Evolutionary conservation across 2,888 invertebrate species (phyloP).

Genomic region (Odontocolon sp.): DNA sequence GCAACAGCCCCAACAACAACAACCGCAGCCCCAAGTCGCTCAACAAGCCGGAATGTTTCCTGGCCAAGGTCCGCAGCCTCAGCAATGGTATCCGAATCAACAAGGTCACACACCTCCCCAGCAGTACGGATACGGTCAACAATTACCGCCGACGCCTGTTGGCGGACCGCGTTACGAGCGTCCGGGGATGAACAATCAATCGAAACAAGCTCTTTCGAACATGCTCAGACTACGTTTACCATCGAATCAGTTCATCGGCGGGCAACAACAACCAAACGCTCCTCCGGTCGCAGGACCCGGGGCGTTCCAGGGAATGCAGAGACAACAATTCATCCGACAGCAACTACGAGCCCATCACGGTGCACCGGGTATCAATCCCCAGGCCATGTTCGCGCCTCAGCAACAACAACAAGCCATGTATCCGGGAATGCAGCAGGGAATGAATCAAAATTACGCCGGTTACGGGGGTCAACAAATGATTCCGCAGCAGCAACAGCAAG

Average conservation of each 20-base stretch:
- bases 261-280: conserved; percentile 74
- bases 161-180: conserved; percentile 79
- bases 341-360: conserved; percentile 76
- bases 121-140: conserved; percentile 82
- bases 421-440: conserved; percentile 80
- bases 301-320: conserved; percentile 79
- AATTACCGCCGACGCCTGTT: conserved; percentile 79
- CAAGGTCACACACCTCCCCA: conserved; percentile 75
- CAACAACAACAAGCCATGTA: conserved; percentile 70
- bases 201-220: conserved; percentile 92
- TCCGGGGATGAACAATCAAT: conserved; percentile 85
- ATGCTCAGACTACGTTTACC: conserved; percentile 92
- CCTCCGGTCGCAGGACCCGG: conserved; percentile 75
- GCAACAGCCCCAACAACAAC: conserved; percentile 80
- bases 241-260: conserved; percentile 81
- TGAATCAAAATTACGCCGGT: conserved; percentile 86
- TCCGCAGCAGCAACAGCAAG: conserved; percentile 74
- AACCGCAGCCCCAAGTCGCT: conserved; percentile 73
- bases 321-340: conserved; percentile 81
- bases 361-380: conserved; percentile 81
- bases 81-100: conserved; percentile 79
- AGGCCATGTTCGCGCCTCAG: conserved; percentile 82
- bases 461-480: conserved; percentile 83
- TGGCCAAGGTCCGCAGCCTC: conserved; percentile 80
- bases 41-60: conserved; percentile 80